Conservation (phyloP, 2,888 invertebrate genomes). For the Polietes domitor region DNA sequence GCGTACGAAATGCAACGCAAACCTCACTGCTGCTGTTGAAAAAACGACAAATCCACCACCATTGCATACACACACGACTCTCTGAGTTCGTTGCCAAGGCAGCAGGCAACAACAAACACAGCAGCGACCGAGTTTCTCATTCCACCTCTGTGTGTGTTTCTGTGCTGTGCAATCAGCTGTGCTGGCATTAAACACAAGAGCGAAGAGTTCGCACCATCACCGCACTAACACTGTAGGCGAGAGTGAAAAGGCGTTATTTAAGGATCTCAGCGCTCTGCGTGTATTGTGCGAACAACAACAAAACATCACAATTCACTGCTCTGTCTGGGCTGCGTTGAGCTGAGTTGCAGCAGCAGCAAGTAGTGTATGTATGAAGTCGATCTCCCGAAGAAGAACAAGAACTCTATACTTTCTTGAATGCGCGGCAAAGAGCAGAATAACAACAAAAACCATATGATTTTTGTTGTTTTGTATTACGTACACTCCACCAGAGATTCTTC, state of each 20-base stretch:
- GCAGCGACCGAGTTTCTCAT: background rate
- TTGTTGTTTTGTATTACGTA: constrained; percentile 66
- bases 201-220: background rate
- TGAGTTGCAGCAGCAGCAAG: too few species aligned
- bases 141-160: background rate
- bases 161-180: constrained; percentile 20
- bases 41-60: constrained; percentile 50
- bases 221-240: background rate
- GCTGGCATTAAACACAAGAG: background rate
- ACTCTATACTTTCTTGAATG: constrained; percentile 32
- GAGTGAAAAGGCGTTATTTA: background rate
- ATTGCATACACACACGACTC: constrained; percentile 36
- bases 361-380: constrained; percentile 22
- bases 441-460: constrained; percentile 68
- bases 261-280: background rate
- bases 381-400: background rate
- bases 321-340: too few species aligned
- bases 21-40: constrained; percentile 47
- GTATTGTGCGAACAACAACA: background rate
- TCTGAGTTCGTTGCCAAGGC: constrained; percentile 20
- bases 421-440: constrained; percentile 29
- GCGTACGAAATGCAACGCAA: constrained; percentile 40
- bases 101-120: constrained; percentile 1
- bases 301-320: background rate
- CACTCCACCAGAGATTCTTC: constrained; percentile 44